Conservation (phyloP, 2,113 vertebrate species). For the Periophthalmus modestus region DNA sequence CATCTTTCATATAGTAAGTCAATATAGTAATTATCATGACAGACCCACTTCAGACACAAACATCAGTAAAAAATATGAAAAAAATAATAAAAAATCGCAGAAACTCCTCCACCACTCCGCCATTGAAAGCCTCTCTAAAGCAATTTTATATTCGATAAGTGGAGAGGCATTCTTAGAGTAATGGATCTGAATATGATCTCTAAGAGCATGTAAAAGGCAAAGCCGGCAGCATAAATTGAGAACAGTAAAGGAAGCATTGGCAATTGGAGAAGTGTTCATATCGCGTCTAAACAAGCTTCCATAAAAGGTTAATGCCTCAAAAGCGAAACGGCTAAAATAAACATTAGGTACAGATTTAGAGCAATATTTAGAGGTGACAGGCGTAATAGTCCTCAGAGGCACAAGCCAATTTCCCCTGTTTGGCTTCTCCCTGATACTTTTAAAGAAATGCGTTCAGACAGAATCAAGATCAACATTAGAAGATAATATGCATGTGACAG, state of each 20-base stretch:
- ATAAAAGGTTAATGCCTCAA: slow-evolving; percentile 9
- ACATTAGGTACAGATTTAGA: slow-evolving; percentile 5
- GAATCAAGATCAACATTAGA: background rate
- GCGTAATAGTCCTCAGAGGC: slow-evolving; percentile 11
- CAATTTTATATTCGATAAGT: slow-evolving; percentile 80
- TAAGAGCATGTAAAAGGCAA: slow-evolving; percentile 71
- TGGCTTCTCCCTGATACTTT: background rate
- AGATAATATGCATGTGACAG: background rate
- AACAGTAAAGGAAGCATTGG: slow-evolving; percentile 62
- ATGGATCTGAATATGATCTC: slow-evolving; percentile 80
- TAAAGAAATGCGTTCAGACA: slow-evolving; percentile 1
- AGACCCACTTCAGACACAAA: slow-evolving; percentile 69
- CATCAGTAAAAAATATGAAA: slow-evolving; percentile 72
- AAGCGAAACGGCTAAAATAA: background rate
- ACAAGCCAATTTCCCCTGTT: slow-evolving; percentile 5
- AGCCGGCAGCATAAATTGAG: slow-evolving; percentile 52
- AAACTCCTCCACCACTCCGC: slow-evolving; percentile 53
- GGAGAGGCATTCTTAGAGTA: slow-evolving; percentile 75
- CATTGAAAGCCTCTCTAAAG: slow-evolving; percentile 74
- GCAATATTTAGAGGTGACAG: slow-evolving; percentile 7
- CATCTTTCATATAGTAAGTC: too few relatives aligned
- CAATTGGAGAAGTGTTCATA: slow-evolving; percentile 51
- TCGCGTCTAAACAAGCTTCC: slow-evolving; percentile 32
- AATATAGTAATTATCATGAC: too few relatives aligned
- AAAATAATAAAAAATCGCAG: slow-evolving; percentile 51